Evolutionary conservation across 1,140 invertebrate genomes (phyloP).

Genomic region (Leptinotarsa undecemlineata): DNA sequence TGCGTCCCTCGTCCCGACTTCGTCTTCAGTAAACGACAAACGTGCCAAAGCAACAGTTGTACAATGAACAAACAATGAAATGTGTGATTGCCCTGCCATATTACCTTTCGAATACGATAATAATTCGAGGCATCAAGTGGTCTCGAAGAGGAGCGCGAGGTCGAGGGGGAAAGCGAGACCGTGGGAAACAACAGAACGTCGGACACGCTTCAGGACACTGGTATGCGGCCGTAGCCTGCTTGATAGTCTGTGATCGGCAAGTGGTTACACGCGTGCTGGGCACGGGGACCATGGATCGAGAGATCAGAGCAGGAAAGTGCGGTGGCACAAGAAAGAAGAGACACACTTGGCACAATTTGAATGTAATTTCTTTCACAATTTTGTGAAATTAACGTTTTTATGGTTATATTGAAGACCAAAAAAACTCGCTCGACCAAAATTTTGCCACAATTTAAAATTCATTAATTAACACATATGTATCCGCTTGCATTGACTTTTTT

Average conservation of each 20-base stretch:
- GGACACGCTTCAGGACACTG: constrained; percentile 41
- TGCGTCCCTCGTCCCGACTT: neutral
- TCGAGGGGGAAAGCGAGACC: constrained; percentile 33
- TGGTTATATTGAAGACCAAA: too few relatives aligned
- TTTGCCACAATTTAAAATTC: too few relatives aligned
- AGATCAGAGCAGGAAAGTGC: neutral
- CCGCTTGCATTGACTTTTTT: too few relatives aligned
- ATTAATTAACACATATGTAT: too few relatives aligned
- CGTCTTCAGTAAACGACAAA: constrained; percentile 4
- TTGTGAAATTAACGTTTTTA: too few relatives aligned
- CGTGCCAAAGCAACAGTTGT: constrained; percentile 17
- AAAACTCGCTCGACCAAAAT: too few relatives aligned
- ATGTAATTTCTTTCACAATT: too few relatives aligned
- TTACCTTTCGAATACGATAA: constrained; percentile 24
- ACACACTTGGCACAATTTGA: neutral
- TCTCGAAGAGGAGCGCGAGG: constrained; percentile 7
- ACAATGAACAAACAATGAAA: constrained; percentile 21
- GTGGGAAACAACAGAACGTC: constrained; percentile 39
- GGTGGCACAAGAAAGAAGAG: constrained; percentile 10
- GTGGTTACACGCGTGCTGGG: constrained; percentile 36
- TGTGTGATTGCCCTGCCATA: constrained; percentile 20
- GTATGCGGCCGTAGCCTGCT: constrained; percentile 37
- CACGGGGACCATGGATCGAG: constrained; percentile 23
- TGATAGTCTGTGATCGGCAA: constrained; percentile 27
- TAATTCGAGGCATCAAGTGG: constrained; percentile 27